Percentiles rank a stretch among this genome's conserved stretches.
phyloP scores from a whole-genome alignment of 2,888 invertebrate genomes.

The Drosophila monieri region DNA sequence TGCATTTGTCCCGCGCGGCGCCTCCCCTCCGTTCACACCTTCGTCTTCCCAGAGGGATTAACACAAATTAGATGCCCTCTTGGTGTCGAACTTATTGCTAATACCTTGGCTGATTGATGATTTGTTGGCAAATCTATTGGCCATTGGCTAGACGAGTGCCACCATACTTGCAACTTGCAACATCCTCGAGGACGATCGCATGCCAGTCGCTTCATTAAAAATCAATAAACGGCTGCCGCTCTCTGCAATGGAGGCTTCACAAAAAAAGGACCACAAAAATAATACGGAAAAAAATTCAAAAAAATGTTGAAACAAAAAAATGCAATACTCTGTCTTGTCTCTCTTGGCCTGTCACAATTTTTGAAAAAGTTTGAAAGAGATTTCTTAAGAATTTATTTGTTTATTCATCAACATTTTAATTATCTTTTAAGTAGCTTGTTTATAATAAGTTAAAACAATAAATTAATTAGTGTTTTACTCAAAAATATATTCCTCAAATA shows the following conservation, averaged over 20 bases:
- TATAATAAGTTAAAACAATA: too few species aligned
- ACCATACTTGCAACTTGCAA: neutral
- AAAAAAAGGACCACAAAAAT: constrained; percentile 4
- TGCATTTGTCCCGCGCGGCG: constrained; percentile 9
- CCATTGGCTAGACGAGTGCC: constrained; percentile 61
- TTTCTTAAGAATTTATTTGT: too few species aligned
- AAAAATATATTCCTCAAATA: too few species aligned
- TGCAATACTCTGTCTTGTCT: neutral
- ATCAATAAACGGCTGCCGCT: constrained; percentile 78
- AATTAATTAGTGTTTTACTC: too few species aligned
- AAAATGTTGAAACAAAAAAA: neutral
- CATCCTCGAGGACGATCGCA: constrained; percentile 32
- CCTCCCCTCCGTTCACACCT: constrained; percentile 65
- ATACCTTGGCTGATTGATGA: constrained; percentile 62
- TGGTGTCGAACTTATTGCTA: constrained; percentile 13
- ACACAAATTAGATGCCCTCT: constrained; percentile 52
- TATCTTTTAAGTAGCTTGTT: too few species aligned
- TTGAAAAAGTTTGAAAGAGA: neutral
- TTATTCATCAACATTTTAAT: too few species aligned
- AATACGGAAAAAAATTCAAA: neutral
- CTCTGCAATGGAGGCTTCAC: constrained; percentile 5
- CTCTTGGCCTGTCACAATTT: too few species aligned
- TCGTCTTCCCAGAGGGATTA: constrained; percentile 20
- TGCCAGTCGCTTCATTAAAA: constrained; percentile 80
- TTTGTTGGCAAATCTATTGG: constrained; percentile 71